Conservation (phyloP, 2,797 vertebrate genomes). For the Bovichtus diacanthus region DNA sequence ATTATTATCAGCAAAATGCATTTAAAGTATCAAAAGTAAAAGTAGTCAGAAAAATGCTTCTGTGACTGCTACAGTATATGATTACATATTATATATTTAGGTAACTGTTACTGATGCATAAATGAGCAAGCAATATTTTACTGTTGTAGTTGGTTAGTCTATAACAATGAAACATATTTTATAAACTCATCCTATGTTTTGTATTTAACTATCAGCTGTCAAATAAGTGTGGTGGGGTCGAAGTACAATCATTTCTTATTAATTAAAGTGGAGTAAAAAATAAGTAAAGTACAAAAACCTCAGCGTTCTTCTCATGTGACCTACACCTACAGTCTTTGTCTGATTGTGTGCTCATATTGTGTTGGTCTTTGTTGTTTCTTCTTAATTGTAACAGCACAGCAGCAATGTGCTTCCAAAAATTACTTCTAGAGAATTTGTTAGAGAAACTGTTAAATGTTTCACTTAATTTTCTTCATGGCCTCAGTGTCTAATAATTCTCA, state of each 20-base stretch:
- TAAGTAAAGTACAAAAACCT: neutral
- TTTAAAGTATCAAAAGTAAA: neutral
- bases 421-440: neutral
- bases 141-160: neutral
- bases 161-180: too few species aligned
- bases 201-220: neutral
- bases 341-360: neutral
- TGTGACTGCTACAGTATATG: neutral
- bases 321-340: neutral
- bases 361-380: neutral
- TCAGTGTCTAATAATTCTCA: conserved; percentile 9
- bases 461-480: neutral
- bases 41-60: neutral
- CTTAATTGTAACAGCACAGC: neutral
- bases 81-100: neutral
- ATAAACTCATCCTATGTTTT: neutral
- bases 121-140: neutral
- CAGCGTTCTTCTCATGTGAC: neutral
- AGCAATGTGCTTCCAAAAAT: neutral
- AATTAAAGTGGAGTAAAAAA: neutral
- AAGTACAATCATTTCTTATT: neutral
- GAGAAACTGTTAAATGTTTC: conserved; percentile 3
- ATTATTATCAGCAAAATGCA: neutral
- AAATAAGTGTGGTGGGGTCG: neutral
- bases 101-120: neutral